These are phyloP conservation scores for Elysia chlorotica DNA, from an alignment of 1,140 invertebrate genomes.

Conservation along the genomic window DNA sequence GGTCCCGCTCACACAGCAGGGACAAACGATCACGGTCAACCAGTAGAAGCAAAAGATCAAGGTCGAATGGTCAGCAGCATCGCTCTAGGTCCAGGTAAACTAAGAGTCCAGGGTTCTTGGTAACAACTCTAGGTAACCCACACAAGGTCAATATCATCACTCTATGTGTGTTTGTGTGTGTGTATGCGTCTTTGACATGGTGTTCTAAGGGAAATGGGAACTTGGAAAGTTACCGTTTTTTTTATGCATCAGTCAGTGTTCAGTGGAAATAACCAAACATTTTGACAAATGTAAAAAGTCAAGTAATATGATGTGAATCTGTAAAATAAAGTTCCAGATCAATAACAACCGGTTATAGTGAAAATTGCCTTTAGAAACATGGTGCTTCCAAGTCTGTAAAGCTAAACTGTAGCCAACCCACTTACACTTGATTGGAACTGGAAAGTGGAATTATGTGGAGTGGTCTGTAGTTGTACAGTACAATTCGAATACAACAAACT, in stretches of 20 bases:
- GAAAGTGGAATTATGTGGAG: no score
- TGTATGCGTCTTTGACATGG: not conserved
- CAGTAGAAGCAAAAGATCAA: constrained; percentile 10
- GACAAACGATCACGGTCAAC: not conserved
- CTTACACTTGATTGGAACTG: no score
- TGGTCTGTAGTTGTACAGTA: no score
- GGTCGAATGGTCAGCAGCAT: constrained; percentile 28
- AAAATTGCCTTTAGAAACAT: no score
- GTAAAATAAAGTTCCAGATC: no score
- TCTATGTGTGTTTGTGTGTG: not conserved
- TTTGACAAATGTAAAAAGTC: not conserved
- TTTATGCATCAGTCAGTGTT: no score
- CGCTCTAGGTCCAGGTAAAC: constrained; percentile 51
- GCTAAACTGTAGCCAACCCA: no score
- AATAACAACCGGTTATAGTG: no score
- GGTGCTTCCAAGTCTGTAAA: no score
- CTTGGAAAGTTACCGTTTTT: no score
- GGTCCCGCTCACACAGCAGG: constrained; percentile 1
- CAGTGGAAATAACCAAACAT: not conserved
- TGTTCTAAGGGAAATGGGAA: no score
- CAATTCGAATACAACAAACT: no score
- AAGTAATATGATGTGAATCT: not conserved
- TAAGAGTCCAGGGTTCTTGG: constrained; percentile 26
- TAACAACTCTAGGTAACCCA: constrained; percentile 41
- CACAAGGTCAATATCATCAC: constrained; percentile 40